phyloP scores from a whole-genome alignment of 2,888 invertebrate genomes.

The Drosophila basisetae region DNA sequence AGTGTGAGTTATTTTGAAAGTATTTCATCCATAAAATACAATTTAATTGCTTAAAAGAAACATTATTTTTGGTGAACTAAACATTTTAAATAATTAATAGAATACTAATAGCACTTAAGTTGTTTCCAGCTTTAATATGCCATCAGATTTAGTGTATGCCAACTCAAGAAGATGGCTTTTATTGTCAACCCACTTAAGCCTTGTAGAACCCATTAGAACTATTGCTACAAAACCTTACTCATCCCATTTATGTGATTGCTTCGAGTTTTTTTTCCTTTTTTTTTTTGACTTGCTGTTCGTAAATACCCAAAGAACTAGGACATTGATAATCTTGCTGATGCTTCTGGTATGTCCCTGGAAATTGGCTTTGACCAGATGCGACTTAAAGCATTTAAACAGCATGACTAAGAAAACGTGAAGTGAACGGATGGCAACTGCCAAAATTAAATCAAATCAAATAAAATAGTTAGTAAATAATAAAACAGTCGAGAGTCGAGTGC shows the following conservation, averaged over 20 bases:
- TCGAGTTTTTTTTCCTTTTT: constrained; percentile 1
- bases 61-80: constrained; percentile 5
- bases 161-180: constrained; percentile 6
- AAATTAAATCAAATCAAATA: constrained; percentile 78
- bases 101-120: neutral
- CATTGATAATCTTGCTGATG: constrained; percentile 63
- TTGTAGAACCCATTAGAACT: constrained; percentile 44
- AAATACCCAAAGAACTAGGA: constrained; percentile 23
- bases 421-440: constrained; percentile 46
- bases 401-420: constrained; percentile 5
- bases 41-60: neutral
- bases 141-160: neutral
- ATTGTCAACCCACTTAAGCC: constrained; percentile 46
- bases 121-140: constrained; percentile 5
- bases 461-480: constrained; percentile 81
- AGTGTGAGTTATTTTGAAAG: neutral
- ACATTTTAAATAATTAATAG: neutral
- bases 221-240: constrained; percentile 38
- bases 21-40: neutral
- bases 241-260: constrained; percentile 43
- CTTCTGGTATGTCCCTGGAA: constrained; percentile 54
- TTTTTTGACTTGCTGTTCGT: constrained; percentile 6
- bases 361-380: constrained; percentile 64
- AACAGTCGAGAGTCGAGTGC: constrained; percentile 69
- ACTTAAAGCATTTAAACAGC: constrained; percentile 45